Percentiles rank a stretch among this genome's conserved stretches.
phyloP scores from a whole-genome alignment of 2,113 vertebrate species.

The Rhinoptilus africanus region DNA sequence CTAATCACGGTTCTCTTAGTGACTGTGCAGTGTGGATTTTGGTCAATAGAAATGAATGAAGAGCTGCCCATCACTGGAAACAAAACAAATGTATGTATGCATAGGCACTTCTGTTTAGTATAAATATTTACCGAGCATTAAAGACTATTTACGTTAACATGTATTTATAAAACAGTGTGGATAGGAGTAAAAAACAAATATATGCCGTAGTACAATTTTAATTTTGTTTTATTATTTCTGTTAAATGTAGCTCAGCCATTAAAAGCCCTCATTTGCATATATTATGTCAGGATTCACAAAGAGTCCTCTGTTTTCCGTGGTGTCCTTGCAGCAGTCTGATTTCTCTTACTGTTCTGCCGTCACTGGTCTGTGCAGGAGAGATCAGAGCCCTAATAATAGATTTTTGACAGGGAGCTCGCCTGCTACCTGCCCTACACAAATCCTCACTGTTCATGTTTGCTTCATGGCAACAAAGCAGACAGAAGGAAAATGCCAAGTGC shows the following conservation, averaged over 20 bases:
- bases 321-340: conserved; percentile 49
- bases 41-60: conserved; percentile 33
- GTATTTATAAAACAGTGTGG: conserved; percentile 38
- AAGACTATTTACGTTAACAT: conserved; percentile 40
- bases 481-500: conserved; percentile 84
- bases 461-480: conserved; percentile 82
- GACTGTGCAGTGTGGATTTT: conserved; percentile 6
- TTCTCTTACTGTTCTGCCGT: conserved; percentile 58
- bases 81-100: conserved; percentile 12
- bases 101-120: conserved; percentile 11
- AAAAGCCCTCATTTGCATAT: conserved; percentile 69
- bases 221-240: conserved; percentile 65
- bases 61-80: not conserved
- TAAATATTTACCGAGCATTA: conserved; percentile 34
- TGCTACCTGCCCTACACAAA: conserved; percentile 82
- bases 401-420: conserved; percentile 79
- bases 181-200: conserved; percentile 38
- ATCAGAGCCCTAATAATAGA: conserved; percentile 85
- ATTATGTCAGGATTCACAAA: conserved; percentile 69
- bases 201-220: conserved; percentile 30
- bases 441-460: conserved; percentile 80
- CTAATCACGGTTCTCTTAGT: conserved; percentile 16
- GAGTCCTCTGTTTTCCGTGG: conserved; percentile 45
- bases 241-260: conserved; percentile 61
- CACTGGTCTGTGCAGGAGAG: conserved; percentile 71